These are phyloP conservation scores for Saxicola maurus DNA, from an alignment of 2,797 vertebrate species.

Conservation along the genomic window DNA sequence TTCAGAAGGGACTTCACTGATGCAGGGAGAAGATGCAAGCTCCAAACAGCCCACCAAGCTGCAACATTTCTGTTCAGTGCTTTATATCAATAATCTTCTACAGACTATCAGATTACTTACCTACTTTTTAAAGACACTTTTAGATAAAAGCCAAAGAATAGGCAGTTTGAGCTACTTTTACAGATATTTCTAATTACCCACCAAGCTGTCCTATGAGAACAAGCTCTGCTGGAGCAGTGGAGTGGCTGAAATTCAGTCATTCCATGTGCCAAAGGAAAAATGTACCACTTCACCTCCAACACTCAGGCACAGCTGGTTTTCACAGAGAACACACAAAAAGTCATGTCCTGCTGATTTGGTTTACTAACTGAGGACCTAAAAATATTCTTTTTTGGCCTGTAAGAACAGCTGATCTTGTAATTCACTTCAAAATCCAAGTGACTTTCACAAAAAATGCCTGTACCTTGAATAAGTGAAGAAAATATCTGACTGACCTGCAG, in stretches of 20 bases:
- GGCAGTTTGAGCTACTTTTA: background rate
- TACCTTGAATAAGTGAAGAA: background rate
- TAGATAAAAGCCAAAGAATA: background rate
- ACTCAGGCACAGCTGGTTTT: background rate
- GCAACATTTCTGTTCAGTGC: background rate
- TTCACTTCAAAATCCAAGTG: background rate
- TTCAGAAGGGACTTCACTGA: background rate
- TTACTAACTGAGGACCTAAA: conserved; percentile 26
- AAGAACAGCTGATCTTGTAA: conserved; percentile 23
- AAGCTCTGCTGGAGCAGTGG: background rate
- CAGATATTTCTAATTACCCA: background rate
- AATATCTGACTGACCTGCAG: background rate
- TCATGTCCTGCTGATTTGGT: conserved; percentile 13
- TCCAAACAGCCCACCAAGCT: background rate
- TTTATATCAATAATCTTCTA: background rate
- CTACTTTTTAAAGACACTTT: background rate
- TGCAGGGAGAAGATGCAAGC: background rate
- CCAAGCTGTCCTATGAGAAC: background rate
- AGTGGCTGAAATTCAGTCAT: background rate
- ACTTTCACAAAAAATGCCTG: background rate
- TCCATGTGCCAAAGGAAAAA: background rate
- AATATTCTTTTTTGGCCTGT: conserved; percentile 2
- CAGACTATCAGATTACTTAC: background rate
- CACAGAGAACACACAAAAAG: background rate
- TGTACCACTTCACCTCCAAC: conserved; percentile 7